A percentile compares a stretch with the other conserved stretches of the same genome.
Conservation (phyloP, 35 echinoderm and acorn worm species). For the Stichopus chloronotus region DNA sequence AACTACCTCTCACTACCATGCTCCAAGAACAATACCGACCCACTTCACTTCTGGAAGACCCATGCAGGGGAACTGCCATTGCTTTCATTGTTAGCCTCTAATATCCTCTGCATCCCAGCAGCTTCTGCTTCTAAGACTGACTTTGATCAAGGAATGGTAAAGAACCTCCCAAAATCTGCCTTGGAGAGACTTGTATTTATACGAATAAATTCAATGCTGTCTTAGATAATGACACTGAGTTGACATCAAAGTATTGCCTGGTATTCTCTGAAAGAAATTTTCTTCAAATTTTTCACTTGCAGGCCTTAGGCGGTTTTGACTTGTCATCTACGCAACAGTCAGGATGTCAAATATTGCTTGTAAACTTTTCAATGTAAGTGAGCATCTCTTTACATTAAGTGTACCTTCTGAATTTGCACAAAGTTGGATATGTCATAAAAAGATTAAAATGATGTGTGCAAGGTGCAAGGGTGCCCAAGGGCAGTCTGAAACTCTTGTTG, state of each 20-base stretch:
- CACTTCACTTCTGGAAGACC: constrained; percentile 36
- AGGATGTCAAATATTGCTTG: too few relatives aligned
- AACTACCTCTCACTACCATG: constrained; percentile 51
- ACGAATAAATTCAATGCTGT: constrained; percentile 24
- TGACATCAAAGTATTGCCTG: not conserved
- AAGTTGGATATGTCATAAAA: too few relatives aligned
- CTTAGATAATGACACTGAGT: not conserved
- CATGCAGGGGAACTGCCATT: constrained; percentile 32
- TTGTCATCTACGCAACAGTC: too few relatives aligned
- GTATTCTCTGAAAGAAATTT: too few relatives aligned
- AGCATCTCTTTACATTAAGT: too few relatives aligned
- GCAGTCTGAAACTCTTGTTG: too few relatives aligned
- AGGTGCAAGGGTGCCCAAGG: too few relatives aligned
- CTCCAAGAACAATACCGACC: constrained; percentile 39
- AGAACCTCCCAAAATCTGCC: not conserved
- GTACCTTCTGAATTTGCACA: too few relatives aligned
- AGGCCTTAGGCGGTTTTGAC: too few relatives aligned
- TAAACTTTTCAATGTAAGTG: too few relatives aligned
- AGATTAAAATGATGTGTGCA: too few relatives aligned
- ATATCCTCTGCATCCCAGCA: constrained; percentile 41
- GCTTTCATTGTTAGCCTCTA: constrained; percentile 28
- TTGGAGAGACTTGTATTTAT: constrained; percentile 43
- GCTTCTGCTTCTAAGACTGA: constrained; percentile 20
- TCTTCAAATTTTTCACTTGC: too few relatives aligned
- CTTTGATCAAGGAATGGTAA: not conserved